Evolutionary conservation across 2,888 invertebrate species (phyloP).

Genomic region (Drosophila macrospina): DNA sequence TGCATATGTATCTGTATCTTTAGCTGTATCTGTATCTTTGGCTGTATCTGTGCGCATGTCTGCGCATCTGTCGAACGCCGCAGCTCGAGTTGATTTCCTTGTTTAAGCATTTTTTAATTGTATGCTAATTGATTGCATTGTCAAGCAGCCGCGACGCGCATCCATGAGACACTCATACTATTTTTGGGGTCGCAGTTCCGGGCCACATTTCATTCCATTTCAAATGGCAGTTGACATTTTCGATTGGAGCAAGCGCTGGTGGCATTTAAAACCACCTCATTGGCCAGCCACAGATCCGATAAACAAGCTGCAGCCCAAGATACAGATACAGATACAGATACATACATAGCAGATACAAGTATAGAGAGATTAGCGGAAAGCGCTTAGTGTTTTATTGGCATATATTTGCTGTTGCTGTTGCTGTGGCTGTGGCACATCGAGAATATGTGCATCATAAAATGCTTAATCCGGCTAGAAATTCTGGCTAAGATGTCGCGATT

Average conservation of each 20-base stretch:
- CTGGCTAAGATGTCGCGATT: slow-evolving; percentile 66
- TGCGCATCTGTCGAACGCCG: slow-evolving; percentile 20
- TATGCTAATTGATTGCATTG: slow-evolving; percentile 79
- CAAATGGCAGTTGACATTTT: slow-evolving; percentile 41
- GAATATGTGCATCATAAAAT: slow-evolving; percentile 51
- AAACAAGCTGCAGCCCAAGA: not conserved
- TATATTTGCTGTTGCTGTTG: slow-evolving; percentile 8
- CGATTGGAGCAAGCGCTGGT: slow-evolving; percentile 5
- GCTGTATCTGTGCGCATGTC: not conserved
- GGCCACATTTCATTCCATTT: slow-evolving; percentile 20
- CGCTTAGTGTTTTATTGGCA: slow-evolving; percentile 78
- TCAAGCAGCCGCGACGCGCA: slow-evolving; percentile 43
- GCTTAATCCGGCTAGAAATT: slow-evolving; percentile 69
- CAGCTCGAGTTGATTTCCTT: slow-evolving; percentile 70
- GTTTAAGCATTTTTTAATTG: slow-evolving; percentile 78
- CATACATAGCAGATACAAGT: slow-evolving; percentile 7
- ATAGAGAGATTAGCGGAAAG: slow-evolving; percentile 58
- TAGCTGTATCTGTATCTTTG: slow-evolving; percentile 11
- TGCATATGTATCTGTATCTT: slow-evolving; percentile 21
- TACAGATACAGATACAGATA: slow-evolving; percentile 6
- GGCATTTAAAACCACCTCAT: not conserved
- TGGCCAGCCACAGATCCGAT: slow-evolving; percentile 5
- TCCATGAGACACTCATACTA: slow-evolving; percentile 43
- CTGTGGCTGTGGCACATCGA: slow-evolving; percentile 8
- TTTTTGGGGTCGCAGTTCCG: slow-evolving; percentile 51